Percentiles rank a stretch among this genome's conserved stretches.
Conservation (phyloP, 2,888 invertebrate genomes). For the Eupelmus urozonus region DNA sequence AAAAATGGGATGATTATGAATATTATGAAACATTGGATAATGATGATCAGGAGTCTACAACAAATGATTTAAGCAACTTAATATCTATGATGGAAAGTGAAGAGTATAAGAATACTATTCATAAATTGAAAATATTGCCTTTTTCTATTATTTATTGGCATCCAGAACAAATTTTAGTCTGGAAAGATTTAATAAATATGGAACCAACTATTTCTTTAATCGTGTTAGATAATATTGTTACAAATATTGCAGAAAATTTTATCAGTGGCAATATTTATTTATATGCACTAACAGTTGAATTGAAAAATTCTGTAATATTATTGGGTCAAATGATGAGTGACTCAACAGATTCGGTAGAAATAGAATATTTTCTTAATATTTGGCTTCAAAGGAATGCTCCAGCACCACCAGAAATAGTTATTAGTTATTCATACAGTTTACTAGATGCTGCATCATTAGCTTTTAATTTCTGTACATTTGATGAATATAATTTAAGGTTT, state of each 20-base stretch:
- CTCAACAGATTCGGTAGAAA: conserved; percentile 27
- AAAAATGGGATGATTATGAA: conserved; percentile 53
- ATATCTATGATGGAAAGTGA: conserved; percentile 37
- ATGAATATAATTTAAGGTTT: conserved; percentile 54
- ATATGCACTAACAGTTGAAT: conserved; percentile 41
- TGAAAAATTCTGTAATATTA: conserved; percentile 42
- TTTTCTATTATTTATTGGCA: conserved; percentile 52
- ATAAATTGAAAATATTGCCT: conserved; percentile 43
- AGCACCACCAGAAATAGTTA: conserved; percentile 44
- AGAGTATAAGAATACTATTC: conserved; percentile 43
- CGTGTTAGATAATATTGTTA: conserved; percentile 43
- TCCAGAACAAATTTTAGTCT: conserved; percentile 46
- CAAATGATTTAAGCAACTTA: conserved; percentile 37
- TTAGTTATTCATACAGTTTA: conserved; percentile 44
- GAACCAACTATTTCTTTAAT: conserved; percentile 48
- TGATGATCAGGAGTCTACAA: conserved; percentile 5
- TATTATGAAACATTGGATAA: conserved; percentile 50
- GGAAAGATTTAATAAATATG: conserved; percentile 47
- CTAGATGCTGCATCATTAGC: conserved; percentile 54
- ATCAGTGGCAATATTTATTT: conserved; percentile 41
- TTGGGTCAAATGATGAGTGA: conserved; percentile 53
- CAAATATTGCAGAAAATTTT: conserved; percentile 40
- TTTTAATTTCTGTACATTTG: conserved; percentile 53
- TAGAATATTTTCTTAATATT: conserved; percentile 42
- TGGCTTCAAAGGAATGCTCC: conserved; percentile 43